Evolutionary conservation across 53 echinoderm and acorn worm species (phyloP).

Genomic region (Glandiceps talaboti): DNA sequence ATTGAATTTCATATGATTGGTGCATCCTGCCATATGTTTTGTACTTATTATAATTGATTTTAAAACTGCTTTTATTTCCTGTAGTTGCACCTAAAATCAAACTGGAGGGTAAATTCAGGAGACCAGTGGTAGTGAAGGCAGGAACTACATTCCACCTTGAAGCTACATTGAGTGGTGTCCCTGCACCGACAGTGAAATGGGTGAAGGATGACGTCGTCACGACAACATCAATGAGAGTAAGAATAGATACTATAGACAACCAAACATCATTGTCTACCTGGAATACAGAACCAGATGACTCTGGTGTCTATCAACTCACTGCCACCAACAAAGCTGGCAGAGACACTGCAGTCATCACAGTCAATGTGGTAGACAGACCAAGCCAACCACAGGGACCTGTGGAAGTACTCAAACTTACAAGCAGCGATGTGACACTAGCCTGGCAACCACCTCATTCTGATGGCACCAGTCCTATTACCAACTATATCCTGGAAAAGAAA

Average conservation of each 20-base stretch:
- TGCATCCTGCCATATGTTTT: too few relatives aligned
- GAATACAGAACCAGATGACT: slow-evolving; percentile 59
- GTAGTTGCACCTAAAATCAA: slow-evolving; percentile 80
- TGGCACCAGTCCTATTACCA: slow-evolving; percentile 82
- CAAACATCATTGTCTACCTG: slow-evolving; percentile 50
- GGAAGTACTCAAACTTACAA: slow-evolving; percentile 57
- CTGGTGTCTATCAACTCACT: slow-evolving; percentile 62
- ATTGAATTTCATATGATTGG: too few relatives aligned
- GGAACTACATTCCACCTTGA: slow-evolving; percentile 76
- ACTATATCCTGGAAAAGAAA: slow-evolving; percentile 85
- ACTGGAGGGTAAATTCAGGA: slow-evolving; percentile 39
- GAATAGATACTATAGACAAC: slow-evolving; percentile 48
- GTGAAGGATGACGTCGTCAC: slow-evolving; percentile 36
- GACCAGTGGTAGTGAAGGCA: slow-evolving; percentile 48
- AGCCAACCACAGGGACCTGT: slow-evolving; percentile 75
- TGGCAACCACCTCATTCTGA: slow-evolving; percentile 86
- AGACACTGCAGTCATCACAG: slow-evolving; percentile 61
- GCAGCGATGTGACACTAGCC: slow-evolving; percentile 61
- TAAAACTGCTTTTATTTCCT: too few relatives aligned
- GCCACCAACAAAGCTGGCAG: slow-evolving; percentile 85
- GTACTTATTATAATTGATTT: too few relatives aligned
- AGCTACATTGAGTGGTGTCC: slow-evolving; percentile 63
- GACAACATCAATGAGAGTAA: slow-evolving; percentile 30
- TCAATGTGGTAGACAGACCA: slow-evolving; percentile 89
- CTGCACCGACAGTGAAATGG: slow-evolving; percentile 65